phyloP scores from a whole-genome alignment of 2,797 vertebrate genomes.

The Lindbergichthys nudifrons region DNA sequence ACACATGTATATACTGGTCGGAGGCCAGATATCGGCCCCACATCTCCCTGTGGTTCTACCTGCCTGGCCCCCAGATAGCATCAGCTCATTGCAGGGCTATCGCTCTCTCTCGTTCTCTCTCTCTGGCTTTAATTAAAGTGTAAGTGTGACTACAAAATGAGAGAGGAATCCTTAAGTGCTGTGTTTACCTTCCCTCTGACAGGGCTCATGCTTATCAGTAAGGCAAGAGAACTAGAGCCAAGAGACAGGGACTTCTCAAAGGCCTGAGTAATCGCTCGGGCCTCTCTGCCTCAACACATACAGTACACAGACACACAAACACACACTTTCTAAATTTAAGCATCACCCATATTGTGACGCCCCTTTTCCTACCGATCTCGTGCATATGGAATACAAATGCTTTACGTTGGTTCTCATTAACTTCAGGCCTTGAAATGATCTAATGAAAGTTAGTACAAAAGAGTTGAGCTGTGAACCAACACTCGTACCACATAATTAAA shows the following conservation, averaged over 20 bases:
- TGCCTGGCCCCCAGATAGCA: constrained; percentile 77
- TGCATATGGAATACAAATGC: constrained; percentile 50
- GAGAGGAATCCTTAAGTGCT: constrained; percentile 85
- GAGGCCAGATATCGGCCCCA: constrained; percentile 62
- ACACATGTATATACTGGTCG: constrained; percentile 48
- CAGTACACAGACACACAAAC: constrained; percentile 9
- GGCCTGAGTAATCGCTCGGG: constrained; percentile 68
- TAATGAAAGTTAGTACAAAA: constrained; percentile 42
- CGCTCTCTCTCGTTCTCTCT: constrained; percentile 54
- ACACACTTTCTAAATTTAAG: constrained; percentile 29
- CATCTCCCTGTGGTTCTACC: constrained; percentile 66
- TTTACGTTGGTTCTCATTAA: constrained; percentile 9
- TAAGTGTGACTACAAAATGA: constrained; percentile 85
- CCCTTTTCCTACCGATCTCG: constrained; percentile 10
- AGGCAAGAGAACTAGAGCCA: constrained; percentile 56
- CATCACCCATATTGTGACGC: constrained; percentile 23
- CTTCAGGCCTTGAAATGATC: constrained; percentile 27
- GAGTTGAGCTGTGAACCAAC: constrained; percentile 23
- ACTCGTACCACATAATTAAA: constrained; percentile 42
- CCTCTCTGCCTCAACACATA: constrained; percentile 31
- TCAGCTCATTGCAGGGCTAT: constrained; percentile 80
- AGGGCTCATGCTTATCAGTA: constrained; percentile 76
- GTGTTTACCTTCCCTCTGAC: constrained; percentile 82
- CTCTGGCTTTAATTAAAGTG: constrained; percentile 83
- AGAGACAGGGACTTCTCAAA: constrained; percentile 70